Conservation (phyloP, 2,113 vertebrate species). For the Microcebus ravelobensis region DNA sequence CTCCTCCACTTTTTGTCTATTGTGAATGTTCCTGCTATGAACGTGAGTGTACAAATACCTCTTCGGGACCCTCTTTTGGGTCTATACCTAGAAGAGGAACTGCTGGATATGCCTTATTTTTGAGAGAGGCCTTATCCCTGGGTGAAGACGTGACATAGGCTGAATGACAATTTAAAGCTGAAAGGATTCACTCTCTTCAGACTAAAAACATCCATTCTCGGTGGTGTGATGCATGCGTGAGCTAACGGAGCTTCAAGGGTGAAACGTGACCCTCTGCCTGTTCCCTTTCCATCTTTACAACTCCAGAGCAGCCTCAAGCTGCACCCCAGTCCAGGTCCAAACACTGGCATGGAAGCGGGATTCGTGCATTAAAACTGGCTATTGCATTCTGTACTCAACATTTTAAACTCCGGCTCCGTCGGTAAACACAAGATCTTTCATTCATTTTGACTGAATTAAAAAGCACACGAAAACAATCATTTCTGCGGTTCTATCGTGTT, state of each 20-base stretch:
- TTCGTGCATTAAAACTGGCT: conserved; percentile 50
- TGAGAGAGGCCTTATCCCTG: neutral
- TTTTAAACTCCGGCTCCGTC: conserved; percentile 17
- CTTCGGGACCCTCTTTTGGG: neutral
- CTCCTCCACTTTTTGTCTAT: neutral
- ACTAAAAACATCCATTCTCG: neutral
- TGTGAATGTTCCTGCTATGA: neutral
- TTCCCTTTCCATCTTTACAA: neutral
- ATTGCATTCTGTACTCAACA: conserved; percentile 58
- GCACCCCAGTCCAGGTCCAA: conserved; percentile 35
- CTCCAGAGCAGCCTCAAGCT: neutral
- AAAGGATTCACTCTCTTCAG: neutral
- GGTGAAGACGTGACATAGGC: neutral
- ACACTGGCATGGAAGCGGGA: conserved; percentile 32
- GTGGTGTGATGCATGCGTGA: neutral
- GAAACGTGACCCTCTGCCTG: neutral
- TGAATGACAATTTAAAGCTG: neutral
- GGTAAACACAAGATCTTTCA: neutral
- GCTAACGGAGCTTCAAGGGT: neutral
- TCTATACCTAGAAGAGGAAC: neutral
- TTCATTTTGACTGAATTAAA: conserved; percentile 53
- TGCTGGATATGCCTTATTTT: neutral
- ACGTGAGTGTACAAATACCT: neutral
- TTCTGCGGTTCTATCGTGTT: neutral
- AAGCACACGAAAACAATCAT: neutral